Base-by-base conservation (phyloP, 2,113 vertebrate genomes). In the Gobio gobio region DNA sequence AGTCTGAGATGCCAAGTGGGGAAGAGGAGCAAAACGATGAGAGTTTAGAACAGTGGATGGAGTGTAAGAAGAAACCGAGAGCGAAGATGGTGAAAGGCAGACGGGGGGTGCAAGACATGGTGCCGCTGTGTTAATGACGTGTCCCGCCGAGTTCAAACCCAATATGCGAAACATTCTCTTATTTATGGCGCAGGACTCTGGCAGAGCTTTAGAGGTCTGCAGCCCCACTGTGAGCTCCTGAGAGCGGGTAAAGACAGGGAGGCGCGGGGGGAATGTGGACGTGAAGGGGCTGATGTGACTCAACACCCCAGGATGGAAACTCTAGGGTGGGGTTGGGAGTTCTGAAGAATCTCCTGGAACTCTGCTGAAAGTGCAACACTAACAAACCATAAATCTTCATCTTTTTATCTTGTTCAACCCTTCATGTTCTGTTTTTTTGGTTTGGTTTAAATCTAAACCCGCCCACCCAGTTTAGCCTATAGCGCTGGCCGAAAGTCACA, bases 131-230 rank as follows among this genome's bases (percentile, higher is more conserved):
- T 90, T 88, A 90, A 91, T 87, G 86, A 54, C 80, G 74, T 83
- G 84, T 89, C 91, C 89, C 88, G 90, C 81, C 4, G 47, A 91
- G 89, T 92, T 92, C 89, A 91, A 92, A 91, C 88, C 88, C 85
- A 89, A 90, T 78, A 24, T 85, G 5, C 92, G 91, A 90, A 90
- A 88, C 90, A 89, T 91, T 89, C 86, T 91, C 89, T 86, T 86
- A 88, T 91, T 90, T 89, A 90, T 87, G 24, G 89, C 86, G 83
- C 87, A 54, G 84, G 87, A 88, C 82, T 83, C 88, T 93, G 91
- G 91, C 89, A 90, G 73, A 1, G 0, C 13, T 79, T 78, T 36
- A 78, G 75, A 78, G 4, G 51, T 63, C 78, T 45, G 0, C 45
- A 9, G 61, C 29, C 47, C n/a, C 22, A 54, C 45, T 14, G 24